These are phyloP conservation scores for Drosophila lowei DNA, from an alignment of 1,140 invertebrate genomes.

Conservation along the genomic window DNA sequence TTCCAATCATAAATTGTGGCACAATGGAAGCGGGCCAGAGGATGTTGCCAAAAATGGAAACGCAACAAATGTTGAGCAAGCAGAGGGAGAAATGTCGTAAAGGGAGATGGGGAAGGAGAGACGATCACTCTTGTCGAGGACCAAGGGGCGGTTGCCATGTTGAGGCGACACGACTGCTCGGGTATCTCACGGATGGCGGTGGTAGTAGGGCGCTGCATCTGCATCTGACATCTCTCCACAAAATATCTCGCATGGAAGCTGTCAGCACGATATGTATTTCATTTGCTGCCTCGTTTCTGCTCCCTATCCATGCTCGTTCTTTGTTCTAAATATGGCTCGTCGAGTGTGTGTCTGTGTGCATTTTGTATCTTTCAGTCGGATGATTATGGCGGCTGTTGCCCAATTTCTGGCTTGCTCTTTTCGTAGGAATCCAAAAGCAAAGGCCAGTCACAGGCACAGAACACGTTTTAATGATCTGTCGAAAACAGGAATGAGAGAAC, in stretches of 20 bases:
- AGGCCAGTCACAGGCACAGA: constrained; percentile 7
- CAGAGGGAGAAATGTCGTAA: constrained; percentile 8
- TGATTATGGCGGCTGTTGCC: constrained; percentile 44
- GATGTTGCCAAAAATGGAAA: constrained; percentile 36
- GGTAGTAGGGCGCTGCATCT: constrained; percentile 4
- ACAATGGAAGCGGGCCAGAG: constrained; percentile 28
- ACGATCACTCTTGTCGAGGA: constrained; percentile 6
- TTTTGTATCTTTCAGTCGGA: constrained; percentile 39
- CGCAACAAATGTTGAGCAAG: constrained; percentile 31
- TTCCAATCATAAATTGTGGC: constrained; percentile 44
- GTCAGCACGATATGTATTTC: constrained; percentile 58
- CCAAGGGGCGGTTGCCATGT: constrained; percentile 57
- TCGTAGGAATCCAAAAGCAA: constrained; percentile 46
- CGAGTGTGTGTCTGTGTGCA: constrained; percentile 39
- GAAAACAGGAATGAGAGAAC: constrained; percentile 60
- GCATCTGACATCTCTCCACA: constrained; percentile 55
- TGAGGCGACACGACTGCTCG: constrained; percentile 47
- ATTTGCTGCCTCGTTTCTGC: constrained; percentile 7
- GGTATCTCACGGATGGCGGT: constrained; percentile 37
- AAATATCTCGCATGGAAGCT: constrained; percentile 70
- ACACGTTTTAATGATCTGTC: constrained; percentile 66
- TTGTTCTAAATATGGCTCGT: constrained; percentile 70
- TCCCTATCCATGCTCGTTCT: constrained; percentile 30
- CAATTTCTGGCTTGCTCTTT: constrained; percentile 48
- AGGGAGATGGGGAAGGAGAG: background rate